Evolutionary conservation across 2,888 invertebrate species (phyloP).

Genomic region (Heliconius aoede): DNA sequence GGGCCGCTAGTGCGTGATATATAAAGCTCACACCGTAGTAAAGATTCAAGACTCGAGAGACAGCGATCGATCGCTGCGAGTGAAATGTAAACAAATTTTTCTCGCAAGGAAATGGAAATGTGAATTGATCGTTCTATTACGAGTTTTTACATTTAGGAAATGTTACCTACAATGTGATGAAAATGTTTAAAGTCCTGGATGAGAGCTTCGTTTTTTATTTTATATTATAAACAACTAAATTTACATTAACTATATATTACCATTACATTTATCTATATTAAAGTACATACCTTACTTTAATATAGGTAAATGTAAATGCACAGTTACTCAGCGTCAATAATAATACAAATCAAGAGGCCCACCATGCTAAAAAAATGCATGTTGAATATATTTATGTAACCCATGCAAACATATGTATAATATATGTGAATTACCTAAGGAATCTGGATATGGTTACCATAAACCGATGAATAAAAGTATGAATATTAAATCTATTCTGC

Average conservation of each 20-base stretch:
- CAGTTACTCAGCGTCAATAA: too few species aligned
- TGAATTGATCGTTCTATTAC: constrained; percentile 31
- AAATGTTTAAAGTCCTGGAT: neutral
- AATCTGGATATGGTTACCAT: too few species aligned
- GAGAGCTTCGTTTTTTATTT: neutral
- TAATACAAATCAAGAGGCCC: too few species aligned
- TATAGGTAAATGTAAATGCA: too few species aligned
- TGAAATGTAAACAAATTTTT: constrained; percentile 34
- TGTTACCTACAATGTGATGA: constrained; percentile 15
- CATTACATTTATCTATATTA: too few species aligned
- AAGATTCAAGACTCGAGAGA: constrained; percentile 1
- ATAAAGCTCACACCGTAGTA: neutral
- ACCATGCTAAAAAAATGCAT: too few species aligned
- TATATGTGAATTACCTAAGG: too few species aligned
- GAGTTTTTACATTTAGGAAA: constrained; percentile 14
- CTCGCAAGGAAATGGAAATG: constrained; percentile 33
- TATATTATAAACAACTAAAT: neutral
- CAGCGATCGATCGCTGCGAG: constrained; percentile 26
- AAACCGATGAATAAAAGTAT: too few species aligned
- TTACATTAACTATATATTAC: neutral
- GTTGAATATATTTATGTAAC: too few species aligned
- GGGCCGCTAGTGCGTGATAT: neutral
- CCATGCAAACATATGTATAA: too few species aligned
- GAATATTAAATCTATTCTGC: too few species aligned
- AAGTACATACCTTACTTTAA: too few species aligned